These are phyloP conservation scores for Montipora efflorescens DNA, from an alignment of 64 coral and sea anemone species.

Conservation along the genomic window DNA sequence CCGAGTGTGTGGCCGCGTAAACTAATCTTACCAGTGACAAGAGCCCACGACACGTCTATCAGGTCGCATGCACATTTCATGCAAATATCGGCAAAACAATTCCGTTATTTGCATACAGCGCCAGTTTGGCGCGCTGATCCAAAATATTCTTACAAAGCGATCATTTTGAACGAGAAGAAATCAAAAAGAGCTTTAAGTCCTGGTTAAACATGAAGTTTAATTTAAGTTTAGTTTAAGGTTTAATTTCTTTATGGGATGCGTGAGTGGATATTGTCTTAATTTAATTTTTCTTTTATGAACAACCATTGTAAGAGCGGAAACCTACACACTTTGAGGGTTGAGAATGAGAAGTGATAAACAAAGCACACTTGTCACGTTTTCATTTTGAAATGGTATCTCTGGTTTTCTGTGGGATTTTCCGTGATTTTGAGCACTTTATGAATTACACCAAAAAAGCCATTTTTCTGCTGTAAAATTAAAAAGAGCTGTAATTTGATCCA, in stretches of 20 bases:
- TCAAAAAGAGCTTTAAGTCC: no score
- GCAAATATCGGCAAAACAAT: slow-evolving; percentile 81
- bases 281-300: background rate
- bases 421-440: no score
- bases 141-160: background rate
- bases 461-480: no score
- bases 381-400: background rate
- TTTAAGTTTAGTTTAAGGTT: no score
- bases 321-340: background rate
- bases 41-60: slow-evolving; percentile 47
- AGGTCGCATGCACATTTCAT: slow-evolving; percentile 94
- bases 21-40: slow-evolving; percentile 32
- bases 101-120: slow-evolving; percentile 82
- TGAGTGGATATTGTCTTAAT: background rate
- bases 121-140: slow-evolving; percentile 6
- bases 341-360: background rate
- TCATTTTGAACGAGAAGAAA: background rate
- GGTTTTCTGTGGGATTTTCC: background rate
- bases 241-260: no score
- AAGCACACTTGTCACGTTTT: background rate
- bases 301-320: background rate
- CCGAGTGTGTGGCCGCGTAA: slow-evolving; percentile 5
- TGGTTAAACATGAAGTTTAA: no score
- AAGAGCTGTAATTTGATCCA: no score
- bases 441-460: no score